Evolutionary conservation across 2,113 vertebrate genomes (phyloP), one percentile per base, ranked within the genome.

Genomic region (Dipodomys merriami): DNA sequence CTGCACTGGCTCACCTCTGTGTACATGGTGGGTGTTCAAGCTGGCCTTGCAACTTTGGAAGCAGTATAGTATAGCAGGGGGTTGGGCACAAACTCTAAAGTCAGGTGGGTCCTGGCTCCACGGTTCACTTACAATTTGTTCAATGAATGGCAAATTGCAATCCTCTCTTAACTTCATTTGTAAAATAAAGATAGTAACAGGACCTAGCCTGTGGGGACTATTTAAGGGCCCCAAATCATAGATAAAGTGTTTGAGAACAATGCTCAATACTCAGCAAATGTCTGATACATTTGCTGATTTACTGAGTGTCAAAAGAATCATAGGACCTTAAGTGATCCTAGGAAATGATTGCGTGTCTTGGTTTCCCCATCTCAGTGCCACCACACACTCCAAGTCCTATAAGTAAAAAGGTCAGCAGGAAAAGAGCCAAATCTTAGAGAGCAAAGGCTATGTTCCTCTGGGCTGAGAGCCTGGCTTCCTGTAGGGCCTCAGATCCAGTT

Each of bases 101-200:
- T 84, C 77, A 95, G 90, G 73, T 87, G 87, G 82, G 27, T 84
- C 60, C 69, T 84, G 76, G 49, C 72, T 85, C 25, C 71, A 20
- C 11, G 46, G 62, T 30, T 95, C 49, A 78, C 53, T 84, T 96
- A 67, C 35, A 89, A 90, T 49, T 85, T 87, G 69, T 64, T 62
- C 76, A 44, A 88, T 74, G 67, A 78, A 82, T 67, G 46, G 25
- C 83, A 93, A 81, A 53, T 94, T 64, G 93, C 19, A 29, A 94
- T 46, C 39, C 64, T 84, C 91, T 94, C 89, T 78, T 71, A 83
- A 35, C 81, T 90, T 95, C 69, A 86, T 67, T 71, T 96, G 74
- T 69, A 93, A 93, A 90, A 81, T 74, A 49, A 88, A 30, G 49
- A 74, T 92, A 90, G 77, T 88, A 88, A 94, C 57, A 76, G 71